Evolutionary conservation across 2,113 vertebrate genomes (phyloP).

Genomic region (Archilochus colubris): DNA sequence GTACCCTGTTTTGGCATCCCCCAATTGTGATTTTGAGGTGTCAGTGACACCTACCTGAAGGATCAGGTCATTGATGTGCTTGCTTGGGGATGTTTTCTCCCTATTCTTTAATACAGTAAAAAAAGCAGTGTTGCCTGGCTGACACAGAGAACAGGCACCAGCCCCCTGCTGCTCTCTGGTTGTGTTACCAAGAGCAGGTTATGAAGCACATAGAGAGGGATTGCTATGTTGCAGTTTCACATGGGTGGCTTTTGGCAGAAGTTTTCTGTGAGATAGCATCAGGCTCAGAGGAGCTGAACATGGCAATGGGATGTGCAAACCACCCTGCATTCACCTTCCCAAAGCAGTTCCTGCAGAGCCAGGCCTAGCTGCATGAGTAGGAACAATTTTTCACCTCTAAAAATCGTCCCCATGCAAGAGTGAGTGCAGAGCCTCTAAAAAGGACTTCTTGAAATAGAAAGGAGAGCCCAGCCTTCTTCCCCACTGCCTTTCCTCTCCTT

Average conservation of each 20-base stretch:
- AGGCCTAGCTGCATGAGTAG: accelerated
- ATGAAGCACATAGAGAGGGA: background rate
- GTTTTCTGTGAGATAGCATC: accelerated
- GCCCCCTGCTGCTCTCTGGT: background rate
- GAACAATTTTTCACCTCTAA: background rate
- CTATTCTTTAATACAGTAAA: background rate
- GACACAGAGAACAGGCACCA: accelerated
- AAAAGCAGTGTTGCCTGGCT: background rate
- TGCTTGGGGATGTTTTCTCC: background rate
- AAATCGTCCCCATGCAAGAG: accelerated
- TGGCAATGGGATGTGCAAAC: background rate
- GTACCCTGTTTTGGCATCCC: background rate
- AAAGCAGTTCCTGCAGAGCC: background rate
- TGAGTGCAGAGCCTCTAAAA: background rate
- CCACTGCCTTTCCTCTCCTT: background rate
- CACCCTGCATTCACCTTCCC: accelerated
- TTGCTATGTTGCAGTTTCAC: accelerated
- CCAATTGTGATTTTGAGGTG: background rate
- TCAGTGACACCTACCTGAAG: background rate
- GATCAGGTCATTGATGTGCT: background rate
- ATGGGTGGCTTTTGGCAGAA: background rate
- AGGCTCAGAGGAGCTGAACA: background rate
- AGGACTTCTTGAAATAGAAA: background rate
- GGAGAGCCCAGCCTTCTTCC: background rate
- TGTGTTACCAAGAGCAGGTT: background rate